Evolutionary conservation across 1,140 invertebrate species (phyloP), one percentile per base, ranked within the genome.

Genomic region (Holcopasites calliopsidis): DNA sequence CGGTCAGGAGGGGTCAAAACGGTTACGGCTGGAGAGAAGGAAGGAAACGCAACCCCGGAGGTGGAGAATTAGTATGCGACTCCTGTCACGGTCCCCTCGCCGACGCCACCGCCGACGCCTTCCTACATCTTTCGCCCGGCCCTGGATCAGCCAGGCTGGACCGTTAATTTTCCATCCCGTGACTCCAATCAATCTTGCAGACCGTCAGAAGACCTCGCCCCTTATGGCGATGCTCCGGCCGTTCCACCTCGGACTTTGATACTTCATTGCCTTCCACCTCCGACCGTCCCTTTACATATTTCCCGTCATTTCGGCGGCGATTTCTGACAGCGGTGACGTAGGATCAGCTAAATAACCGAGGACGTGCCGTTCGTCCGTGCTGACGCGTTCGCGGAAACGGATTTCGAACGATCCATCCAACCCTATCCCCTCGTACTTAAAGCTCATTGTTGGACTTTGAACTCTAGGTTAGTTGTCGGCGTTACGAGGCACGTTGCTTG

Each of bases 101-200:
- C 70, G 75, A 61, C 60, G 75, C 26, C 40, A 26, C n/a, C 40
- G 60, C 54, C 81, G 79, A 40, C 57, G 79, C 70, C 75, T 82
- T 80, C 73, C 76, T 80, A 69, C 78, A 66, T 78, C 79, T 83
- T 79, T 79, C 77, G 49, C 75, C 60, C 77, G 58, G 73, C 69
- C 74, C 77, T 84, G 76, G 70, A 82, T 80, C 83, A 74, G 54
- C 78, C 77, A 71, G 80, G 73, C 82, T 75, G 86, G 88, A 90
- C 88, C 89, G 89, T 91, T 90, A 90, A 90, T 90, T 90, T 90
- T 90, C 89, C 89, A 89, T 90, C 89, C 83, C 89, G 89, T 90
- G 89, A 89, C 89, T 89, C 87, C 89, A 89, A 90, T 90, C 89
- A 90, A 90, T 90, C 89, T 90, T 90, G 83, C 86, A 69, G 68